Conservation (phyloP, 2,888 invertebrate genomes). For the Linnaemya tessellans region DNA sequence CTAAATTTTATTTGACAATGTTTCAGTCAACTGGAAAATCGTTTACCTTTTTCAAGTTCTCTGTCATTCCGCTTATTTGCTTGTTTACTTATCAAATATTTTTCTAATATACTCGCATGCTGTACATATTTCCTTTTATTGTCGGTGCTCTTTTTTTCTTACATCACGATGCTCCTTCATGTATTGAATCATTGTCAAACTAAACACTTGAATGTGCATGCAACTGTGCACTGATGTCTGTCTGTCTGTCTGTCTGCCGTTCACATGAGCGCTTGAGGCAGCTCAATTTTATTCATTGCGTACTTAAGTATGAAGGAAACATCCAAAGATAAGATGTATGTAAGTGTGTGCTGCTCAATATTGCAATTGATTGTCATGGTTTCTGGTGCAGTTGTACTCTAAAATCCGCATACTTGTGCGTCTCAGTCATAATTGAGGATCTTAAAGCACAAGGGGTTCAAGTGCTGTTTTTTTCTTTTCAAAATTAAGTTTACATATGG, state of each 20-base stretch:
- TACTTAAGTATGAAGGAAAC: not conserved
- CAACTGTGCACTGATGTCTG: not conserved
- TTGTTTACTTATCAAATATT: not conserved
- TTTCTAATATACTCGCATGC: not conserved
- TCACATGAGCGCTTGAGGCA: conserved; percentile 30
- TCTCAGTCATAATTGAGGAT: too few relatives aligned
- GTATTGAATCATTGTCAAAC: conserved; percentile 42
- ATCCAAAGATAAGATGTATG: not conserved
- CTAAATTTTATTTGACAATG: conserved; percentile 11
- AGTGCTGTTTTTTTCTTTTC: too few relatives aligned
- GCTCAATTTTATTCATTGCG: conserved; percentile 10
- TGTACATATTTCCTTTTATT: too few relatives aligned
- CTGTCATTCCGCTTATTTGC: not conserved
- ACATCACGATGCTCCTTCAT: conserved; percentile 36
- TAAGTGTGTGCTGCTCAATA: not conserved
- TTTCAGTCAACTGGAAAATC: conserved; percentile 19
- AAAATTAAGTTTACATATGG: too few relatives aligned
- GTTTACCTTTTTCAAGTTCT: conserved; percentile 11
- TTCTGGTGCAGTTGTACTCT: not conserved
- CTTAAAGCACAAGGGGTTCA: too few relatives aligned
- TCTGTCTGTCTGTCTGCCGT: not conserved
- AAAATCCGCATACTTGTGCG: not conserved
- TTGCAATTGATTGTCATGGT: not conserved
- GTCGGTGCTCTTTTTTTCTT: conserved; percentile 16
- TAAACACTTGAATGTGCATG: conserved; percentile 5